phyloP scores from a whole-genome alignment of 2,797 vertebrate species.

The Periophthalmus magnuspinnatus region DNA sequence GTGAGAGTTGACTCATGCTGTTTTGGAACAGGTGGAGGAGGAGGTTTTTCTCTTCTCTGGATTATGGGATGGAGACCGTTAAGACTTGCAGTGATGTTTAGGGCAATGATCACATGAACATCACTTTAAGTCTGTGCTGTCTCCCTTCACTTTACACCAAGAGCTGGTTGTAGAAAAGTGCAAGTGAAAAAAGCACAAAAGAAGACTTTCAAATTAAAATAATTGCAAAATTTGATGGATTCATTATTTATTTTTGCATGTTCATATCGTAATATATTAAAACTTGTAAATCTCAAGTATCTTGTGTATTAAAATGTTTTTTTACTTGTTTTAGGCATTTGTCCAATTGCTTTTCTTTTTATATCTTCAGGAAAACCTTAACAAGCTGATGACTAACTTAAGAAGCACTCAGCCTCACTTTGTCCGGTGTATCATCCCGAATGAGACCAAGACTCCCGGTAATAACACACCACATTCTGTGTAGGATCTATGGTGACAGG shows the following conservation, averaged over 20 bases:
- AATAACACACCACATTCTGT: slow-evolving; percentile 21
- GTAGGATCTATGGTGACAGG: not conserved
- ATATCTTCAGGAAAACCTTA: slow-evolving; percentile 86
- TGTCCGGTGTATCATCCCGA: slow-evolving; percentile 93
- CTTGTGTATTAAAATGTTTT: not conserved
- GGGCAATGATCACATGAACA: slow-evolving; percentile 96
- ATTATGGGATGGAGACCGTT: slow-evolving; percentile 83
- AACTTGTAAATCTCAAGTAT: not conserved
- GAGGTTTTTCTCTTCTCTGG: slow-evolving; percentile 10
- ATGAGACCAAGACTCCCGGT: slow-evolving; percentile 95
- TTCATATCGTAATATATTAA: not conserved
- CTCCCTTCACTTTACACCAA: slow-evolving; percentile 76
- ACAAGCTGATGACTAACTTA: slow-evolving; percentile 94
- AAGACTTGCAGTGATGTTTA: slow-evolving; percentile 99
- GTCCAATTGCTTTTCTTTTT: not conserved
- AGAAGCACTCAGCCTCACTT: slow-evolving; percentile 93
- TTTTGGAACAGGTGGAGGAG: not conserved
- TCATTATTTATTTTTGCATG: too few relatives aligned
- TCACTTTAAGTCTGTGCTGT: slow-evolving; percentile 99
- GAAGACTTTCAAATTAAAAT: too few relatives aligned
- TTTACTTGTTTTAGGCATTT: not conserved
- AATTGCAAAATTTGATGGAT: too few relatives aligned
- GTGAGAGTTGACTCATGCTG: not conserved
- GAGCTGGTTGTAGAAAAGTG: slow-evolving; percentile 2
- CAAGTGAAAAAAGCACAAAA: not conserved